Percentiles rank a stretch among this genome's conserved stretches.
These are phyloP conservation scores for Picathartes gymnocephalus DNA, from an alignment of 2,113 vertebrate species.

Conservation along the genomic window DNA sequence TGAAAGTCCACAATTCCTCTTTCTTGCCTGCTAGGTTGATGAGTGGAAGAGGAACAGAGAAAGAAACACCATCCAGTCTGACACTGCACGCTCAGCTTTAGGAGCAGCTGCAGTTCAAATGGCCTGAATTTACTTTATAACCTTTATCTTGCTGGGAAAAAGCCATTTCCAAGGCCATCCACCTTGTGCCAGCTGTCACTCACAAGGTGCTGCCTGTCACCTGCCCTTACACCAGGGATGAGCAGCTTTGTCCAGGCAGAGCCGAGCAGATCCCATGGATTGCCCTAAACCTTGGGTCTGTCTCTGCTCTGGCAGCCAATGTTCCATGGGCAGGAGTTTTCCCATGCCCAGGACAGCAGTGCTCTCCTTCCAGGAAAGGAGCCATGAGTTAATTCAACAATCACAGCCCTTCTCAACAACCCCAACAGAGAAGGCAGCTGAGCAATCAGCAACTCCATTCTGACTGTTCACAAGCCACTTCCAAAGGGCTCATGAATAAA, in stretches of 20 bases:
- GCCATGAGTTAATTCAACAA: background rate
- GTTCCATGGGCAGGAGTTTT: rapidly evolving
- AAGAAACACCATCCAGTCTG: background rate
- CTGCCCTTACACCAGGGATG: background rate
- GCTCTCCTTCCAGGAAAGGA: background rate
- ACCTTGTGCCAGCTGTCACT: background rate
- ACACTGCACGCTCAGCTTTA: background rate
- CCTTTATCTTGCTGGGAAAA: background rate
- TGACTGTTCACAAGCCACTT: background rate
- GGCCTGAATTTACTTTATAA: background rate
- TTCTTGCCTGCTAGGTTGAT: background rate
- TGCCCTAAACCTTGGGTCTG: background rate
- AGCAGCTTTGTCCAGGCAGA: background rate
- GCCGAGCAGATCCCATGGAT: background rate
- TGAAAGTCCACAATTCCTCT: background rate
- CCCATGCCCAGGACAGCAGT: background rate
- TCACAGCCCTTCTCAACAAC: background rate
- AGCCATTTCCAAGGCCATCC: background rate
- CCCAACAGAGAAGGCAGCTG: background rate
- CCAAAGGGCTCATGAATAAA: slow-evolving; percentile 7
- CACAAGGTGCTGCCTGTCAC: background rate
- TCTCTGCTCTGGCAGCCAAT: background rate
- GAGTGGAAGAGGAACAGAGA: slow-evolving; percentile 40
- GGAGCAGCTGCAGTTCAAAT: background rate
- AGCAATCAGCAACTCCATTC: background rate